These are phyloP conservation scores for Mesembrinibis cayennensis DNA, from an alignment of 2,113 vertebrate genomes.

Conservation along the genomic window DNA sequence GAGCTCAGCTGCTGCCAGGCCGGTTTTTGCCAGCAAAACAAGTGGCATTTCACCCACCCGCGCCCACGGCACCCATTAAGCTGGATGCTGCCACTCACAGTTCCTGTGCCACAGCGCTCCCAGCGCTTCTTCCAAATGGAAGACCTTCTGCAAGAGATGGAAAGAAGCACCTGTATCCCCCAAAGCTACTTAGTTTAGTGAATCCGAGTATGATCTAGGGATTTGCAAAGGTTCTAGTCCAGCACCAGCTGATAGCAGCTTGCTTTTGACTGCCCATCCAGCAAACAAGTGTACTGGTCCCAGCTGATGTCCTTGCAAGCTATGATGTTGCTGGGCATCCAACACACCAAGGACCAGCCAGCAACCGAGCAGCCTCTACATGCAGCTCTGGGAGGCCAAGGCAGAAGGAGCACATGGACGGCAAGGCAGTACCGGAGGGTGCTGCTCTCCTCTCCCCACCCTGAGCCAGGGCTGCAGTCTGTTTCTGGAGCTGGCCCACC, in stretches of 20 bases:
- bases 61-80: neutral
- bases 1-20: neutral
- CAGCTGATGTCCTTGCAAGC: neutral
- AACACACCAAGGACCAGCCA: neutral
- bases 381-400: neutral
- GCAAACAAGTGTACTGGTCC: neutral
- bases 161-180: neutral
- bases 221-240: neutral
- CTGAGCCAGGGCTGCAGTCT: neutral
- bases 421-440: neutral
- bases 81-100: neutral
- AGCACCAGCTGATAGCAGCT: neutral
- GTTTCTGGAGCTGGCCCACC: neutral
- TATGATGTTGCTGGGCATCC: neutral
- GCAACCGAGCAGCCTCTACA: neutral
- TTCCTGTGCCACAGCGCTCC: neutral
- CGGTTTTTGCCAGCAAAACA: rapidly evolving
- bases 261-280: neutral
- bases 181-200: neutral
- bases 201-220: neutral
- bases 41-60: neutral
- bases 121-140: neutral
- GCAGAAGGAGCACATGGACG: neutral
- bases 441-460: neutral
- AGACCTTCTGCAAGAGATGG: neutral